These are phyloP conservation scores for Oxyteleia sp. DNA, from an alignment of 2,888 invertebrate genomes.

Conservation along the genomic window DNA sequence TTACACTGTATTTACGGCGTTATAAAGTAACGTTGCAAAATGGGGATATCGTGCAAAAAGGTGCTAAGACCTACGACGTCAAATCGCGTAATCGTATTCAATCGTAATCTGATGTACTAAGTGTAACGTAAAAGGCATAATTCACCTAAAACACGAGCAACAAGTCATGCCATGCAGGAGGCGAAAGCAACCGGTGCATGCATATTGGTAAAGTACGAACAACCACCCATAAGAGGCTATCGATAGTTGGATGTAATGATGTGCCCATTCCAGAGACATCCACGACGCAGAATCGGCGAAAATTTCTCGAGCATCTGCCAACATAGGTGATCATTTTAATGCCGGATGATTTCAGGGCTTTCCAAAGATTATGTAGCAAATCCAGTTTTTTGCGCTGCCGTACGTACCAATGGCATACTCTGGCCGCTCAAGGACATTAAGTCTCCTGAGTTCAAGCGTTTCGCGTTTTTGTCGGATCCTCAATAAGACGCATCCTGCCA, in stretches of 20 bases:
- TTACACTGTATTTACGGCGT: too few relatives aligned
- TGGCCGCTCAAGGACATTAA: conserved; percentile 90
- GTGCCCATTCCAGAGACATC: conserved; percentile 93
- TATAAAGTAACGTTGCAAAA: too few relatives aligned
- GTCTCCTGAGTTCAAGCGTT: conserved; percentile 91
- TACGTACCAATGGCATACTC: conserved; percentile 90
- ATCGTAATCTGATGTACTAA: conserved; percentile 27
- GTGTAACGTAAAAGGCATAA: conserved; percentile 56
- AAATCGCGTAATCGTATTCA: conserved; percentile 13
- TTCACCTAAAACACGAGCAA: conserved; percentile 89
- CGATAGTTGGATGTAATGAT: conserved; percentile 93
- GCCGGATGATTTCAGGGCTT: background rate
- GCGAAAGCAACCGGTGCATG: conserved; percentile 92
- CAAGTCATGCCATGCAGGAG: conserved; percentile 91
- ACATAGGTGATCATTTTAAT: conserved; percentile 23
- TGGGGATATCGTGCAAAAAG: background rate
- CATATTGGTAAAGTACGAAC: conserved; percentile 93
- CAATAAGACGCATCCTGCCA: conserved; percentile 95
- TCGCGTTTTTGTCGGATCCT: conserved; percentile 93
- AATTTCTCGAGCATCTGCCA: conserved; percentile 88
- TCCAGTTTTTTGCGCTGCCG: conserved; percentile 24
- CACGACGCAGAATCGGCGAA: conserved; percentile 92
- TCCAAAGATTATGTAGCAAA: conserved; percentile 4
- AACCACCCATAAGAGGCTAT: conserved; percentile 97
- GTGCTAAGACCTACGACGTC: background rate